Conservation (phyloP, 2,888 invertebrate genomes). For the Sphaeridia pumilis region DNA sequence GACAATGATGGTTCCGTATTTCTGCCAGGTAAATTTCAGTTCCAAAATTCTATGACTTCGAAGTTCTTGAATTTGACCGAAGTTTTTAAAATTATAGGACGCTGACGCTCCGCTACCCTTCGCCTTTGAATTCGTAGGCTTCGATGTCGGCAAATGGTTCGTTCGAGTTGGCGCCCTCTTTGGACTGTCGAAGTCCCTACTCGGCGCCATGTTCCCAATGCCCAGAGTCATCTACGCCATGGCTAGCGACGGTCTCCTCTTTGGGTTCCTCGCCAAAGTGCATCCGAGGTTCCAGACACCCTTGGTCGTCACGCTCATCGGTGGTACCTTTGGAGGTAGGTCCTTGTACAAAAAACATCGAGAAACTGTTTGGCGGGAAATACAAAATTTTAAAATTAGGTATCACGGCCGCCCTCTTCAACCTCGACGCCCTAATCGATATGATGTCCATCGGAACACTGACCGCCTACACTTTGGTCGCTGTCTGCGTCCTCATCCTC, state of each 20-base stretch:
- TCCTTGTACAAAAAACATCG: no score
- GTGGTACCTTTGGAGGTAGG: conserved; percentile 59
- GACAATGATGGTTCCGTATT: conserved; percentile 60
- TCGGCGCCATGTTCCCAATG: conserved; percentile 49
- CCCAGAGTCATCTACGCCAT: conserved; percentile 63
- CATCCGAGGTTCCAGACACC: conserved; percentile 66
- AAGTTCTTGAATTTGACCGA: not conserved
- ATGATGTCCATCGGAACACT: conserved; percentile 55
- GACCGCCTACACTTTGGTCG: conserved; percentile 80
- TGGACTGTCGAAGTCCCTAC: conserved; percentile 62
- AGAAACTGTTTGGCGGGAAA: no score
- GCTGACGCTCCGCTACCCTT: conserved; percentile 75
- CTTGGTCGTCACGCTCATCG: conserved; percentile 58
- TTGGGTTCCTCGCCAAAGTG: conserved; percentile 56
- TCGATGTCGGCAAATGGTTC: conserved; percentile 63
- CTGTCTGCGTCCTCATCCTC: conserved; percentile 77
- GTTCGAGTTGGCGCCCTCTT: conserved; percentile 83
- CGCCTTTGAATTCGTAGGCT: conserved; percentile 70
- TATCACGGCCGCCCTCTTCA: conserved; percentile 40
- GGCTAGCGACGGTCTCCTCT: conserved; percentile 86
- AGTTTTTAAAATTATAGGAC: conserved; percentile 47
- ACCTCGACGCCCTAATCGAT: conserved; percentile 27
- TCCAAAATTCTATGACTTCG: not conserved
- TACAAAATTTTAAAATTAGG: no score
- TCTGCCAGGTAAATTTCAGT: conserved; percentile 53